Evolutionary conservation across 1,140 invertebrate genomes (phyloP).

Genomic region (Scaptomyza pallida): DNA sequence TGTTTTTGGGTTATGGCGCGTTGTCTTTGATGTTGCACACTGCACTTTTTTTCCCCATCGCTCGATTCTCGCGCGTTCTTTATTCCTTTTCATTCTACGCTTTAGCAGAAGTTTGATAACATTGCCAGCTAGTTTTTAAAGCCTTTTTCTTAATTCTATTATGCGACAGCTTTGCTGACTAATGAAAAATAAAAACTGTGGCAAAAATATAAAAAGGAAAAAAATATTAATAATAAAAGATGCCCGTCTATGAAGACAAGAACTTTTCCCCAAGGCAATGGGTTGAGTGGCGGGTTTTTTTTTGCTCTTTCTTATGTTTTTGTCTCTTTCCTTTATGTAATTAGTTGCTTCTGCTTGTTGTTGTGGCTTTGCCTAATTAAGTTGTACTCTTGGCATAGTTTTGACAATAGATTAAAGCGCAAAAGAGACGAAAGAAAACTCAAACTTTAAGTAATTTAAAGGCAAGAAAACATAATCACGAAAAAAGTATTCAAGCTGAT

Average conservation of each 20-base stretch:
- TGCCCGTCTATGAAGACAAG: constrained; percentile 30
- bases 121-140: constrained; percentile 50
- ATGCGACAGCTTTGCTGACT: constrained; percentile 51
- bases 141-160: constrained; percentile 68
- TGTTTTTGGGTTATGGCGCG: constrained; percentile 72
- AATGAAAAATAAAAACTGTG: constrained; percentile 57
- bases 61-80: constrained; percentile 16
- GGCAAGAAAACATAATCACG: not conserved
- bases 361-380: constrained; percentile 42
- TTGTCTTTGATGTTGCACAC: constrained; percentile 58
- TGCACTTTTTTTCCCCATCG: constrained; percentile 15
- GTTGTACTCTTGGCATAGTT: constrained; percentile 40
- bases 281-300: constrained; percentile 25
- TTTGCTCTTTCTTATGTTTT: not conserved
- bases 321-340: constrained; percentile 27
- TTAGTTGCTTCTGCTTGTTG: constrained; percentile 26
- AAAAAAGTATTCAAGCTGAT: not conserved
- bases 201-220: constrained; percentile 4
- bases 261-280: constrained; percentile 29
- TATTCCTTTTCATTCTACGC: constrained; percentile 22
- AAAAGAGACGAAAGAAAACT: not conserved
- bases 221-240: constrained; percentile 37
- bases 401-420: constrained; percentile 4
- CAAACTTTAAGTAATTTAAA: not conserved
- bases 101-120: constrained; percentile 51